Conservation (phyloP, 2,888 invertebrate species). For the Drosophila robusta region DNA sequence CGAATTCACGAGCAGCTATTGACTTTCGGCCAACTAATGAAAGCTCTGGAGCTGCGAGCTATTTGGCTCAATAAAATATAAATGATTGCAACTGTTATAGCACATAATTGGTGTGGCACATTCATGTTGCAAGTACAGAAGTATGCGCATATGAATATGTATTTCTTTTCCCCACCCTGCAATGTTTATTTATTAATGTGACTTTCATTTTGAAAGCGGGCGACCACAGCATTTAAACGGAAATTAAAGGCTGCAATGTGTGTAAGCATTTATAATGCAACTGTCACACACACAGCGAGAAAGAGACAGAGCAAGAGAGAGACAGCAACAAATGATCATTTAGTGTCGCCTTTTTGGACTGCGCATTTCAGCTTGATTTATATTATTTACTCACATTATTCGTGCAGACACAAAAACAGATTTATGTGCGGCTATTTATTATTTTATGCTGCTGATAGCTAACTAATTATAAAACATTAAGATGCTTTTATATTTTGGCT, state of each 20-base stretch:
- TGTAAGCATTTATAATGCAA: conserved; percentile 41
- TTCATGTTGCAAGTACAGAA: conserved; percentile 5
- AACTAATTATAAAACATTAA: conserved; percentile 1
- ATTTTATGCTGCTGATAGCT: not conserved
- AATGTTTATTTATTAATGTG: conserved; percentile 70
- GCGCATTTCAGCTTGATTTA: conserved; percentile 40
- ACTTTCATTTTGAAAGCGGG: conserved; percentile 64
- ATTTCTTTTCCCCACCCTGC: not conserved
- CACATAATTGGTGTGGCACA: conserved; percentile 48
- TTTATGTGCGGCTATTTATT: conserved; percentile 10
- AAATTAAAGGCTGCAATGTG: conserved; percentile 64
- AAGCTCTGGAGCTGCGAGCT: conserved; percentile 14
- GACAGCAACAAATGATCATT: conserved; percentile 22
- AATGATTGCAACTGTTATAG: conserved; percentile 51
- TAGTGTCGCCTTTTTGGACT: conserved; percentile 18
- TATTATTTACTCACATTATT: conserved; percentile 20
- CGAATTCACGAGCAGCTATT: conserved; percentile 8
- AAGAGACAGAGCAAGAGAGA: not conserved
- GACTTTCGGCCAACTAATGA: conserved; percentile 38
- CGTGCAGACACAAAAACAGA: not conserved
- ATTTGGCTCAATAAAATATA: conserved; percentile 60
- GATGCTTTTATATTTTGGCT: not conserved
- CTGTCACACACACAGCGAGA: conserved; percentile 1
- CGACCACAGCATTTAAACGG: conserved; percentile 68
- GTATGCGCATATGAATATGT: not conserved